These are phyloP conservation scores for Crocallis elinguaria DNA, from an alignment of 2,888 invertebrate species.

Conservation along the genomic window DNA sequence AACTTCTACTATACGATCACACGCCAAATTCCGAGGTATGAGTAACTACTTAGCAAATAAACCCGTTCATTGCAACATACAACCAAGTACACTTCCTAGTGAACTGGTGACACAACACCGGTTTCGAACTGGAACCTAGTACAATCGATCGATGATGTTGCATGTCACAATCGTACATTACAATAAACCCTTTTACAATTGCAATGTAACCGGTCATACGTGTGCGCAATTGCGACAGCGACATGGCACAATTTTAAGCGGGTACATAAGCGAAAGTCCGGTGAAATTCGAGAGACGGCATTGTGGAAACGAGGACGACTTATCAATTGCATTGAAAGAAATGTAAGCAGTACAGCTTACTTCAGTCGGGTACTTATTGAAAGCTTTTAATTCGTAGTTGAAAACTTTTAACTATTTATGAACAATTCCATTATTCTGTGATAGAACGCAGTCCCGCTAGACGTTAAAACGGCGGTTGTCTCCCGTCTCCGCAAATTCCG, in stretches of 20 bases:
- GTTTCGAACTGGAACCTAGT: slow-evolving; percentile 22
- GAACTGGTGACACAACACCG: slow-evolving; percentile 20
- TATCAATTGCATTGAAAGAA: slow-evolving; percentile 13
- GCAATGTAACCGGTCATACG: slow-evolving; percentile 45
- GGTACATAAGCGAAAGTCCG: slow-evolving; percentile 57
- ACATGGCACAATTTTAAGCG: slow-evolving; percentile 56
- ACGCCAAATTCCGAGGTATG: slow-evolving; percentile 39
- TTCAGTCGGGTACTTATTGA: neutral
- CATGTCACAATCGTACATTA: slow-evolving; percentile 39
- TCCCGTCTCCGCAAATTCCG: slow-evolving; percentile 47
- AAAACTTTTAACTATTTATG: neutral
- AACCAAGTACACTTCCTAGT: slow-evolving; percentile 20
- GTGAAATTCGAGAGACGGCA: slow-evolving; percentile 60
- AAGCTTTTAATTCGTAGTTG: neutral
- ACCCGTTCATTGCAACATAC: slow-evolving; percentile 22
- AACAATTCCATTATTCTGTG: neutral
- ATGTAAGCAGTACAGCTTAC: neutral
- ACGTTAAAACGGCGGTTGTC: slow-evolving; percentile 30
- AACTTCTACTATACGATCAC: slow-evolving; percentile 43
- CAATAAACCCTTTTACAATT: slow-evolving; percentile 47
- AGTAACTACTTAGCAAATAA: slow-evolving; percentile 32
- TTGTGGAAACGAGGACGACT: slow-evolving; percentile 36
- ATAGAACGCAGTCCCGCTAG: slow-evolving; percentile 27
- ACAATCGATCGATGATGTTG: slow-evolving; percentile 31
- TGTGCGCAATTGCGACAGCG: slow-evolving; percentile 46